Conservation (phyloP, 2,113 vertebrate species). For the Oncorhynchus clarkii region DNA sequence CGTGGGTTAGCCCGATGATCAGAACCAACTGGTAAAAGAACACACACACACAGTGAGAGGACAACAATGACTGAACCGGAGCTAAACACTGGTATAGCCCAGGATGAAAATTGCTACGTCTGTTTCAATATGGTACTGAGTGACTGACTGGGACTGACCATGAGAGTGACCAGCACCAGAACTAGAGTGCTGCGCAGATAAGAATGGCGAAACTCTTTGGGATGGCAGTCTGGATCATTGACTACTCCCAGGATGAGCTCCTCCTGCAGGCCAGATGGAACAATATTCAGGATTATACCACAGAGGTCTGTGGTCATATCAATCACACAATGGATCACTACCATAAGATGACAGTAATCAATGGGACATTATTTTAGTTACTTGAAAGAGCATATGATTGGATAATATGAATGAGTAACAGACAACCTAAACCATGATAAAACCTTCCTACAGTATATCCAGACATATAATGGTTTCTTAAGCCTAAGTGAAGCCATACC, state of each 20-base stretch:
- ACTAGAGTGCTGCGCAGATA: conserved; percentile 75
- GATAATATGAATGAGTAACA: neutral
- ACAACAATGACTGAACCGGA: neutral
- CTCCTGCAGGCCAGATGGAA: conserved; percentile 72
- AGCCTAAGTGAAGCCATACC: conserved; percentile 64
- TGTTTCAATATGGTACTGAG: neutral
- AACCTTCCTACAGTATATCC: neutral
- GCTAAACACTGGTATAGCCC: neutral
- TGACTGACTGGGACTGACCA: conserved; percentile 71
- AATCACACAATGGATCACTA: neutral
- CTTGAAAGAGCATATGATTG: neutral
- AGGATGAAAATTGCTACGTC: neutral
- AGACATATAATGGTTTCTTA: neutral
- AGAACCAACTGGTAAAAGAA: conserved; percentile 74
- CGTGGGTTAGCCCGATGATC: conserved; percentile 82
- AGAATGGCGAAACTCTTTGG: conserved; percentile 74
- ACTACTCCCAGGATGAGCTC: conserved; percentile 83
- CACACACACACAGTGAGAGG: neutral
- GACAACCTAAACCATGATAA: neutral
- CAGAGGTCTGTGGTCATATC: neutral
- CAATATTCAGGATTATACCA: neutral
- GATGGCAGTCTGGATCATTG: conserved; percentile 59
- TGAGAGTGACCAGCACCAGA: conserved; percentile 75
- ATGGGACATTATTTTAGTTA: neutral
- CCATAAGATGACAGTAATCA: neutral